A percentile compares a stretch with the other conserved stretches of the same genome.
These are phyloP conservation scores for Trypoxylon attenuatum DNA, from an alignment of 2,888 invertebrate genomes.

Conservation along the genomic window DNA sequence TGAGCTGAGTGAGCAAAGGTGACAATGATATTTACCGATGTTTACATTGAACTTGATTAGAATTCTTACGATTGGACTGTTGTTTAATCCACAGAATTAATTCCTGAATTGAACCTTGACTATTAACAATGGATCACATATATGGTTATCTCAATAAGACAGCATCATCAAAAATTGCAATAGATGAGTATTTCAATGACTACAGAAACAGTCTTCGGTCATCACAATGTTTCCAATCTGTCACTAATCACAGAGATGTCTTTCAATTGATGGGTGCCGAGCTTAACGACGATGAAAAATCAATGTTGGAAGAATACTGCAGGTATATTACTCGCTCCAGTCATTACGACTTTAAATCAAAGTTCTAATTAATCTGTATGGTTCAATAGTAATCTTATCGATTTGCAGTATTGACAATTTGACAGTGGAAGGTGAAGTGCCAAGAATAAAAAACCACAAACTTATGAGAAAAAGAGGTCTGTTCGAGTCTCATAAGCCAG, in stretches of 20 bases:
- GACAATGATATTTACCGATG: no score
- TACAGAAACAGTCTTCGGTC: no score
- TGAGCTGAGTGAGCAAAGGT: no score
- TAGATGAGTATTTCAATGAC: conserved; percentile 59
- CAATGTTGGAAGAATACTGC: conserved; percentile 74
- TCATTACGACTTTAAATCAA: not conserved
- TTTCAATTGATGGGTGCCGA: conserved; percentile 54
- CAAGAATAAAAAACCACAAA: conserved; percentile 16
- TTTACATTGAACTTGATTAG: no score
- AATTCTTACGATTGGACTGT: no score
- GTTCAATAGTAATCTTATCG: not conserved
- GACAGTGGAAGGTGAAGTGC: conserved; percentile 60
- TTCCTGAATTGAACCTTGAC: no score
- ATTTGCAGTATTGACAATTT: conserved; percentile 62
- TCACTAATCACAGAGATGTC: conserved; percentile 8
- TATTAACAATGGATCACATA: conserved; percentile 55
- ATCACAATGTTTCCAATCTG: no score
- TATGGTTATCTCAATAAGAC: conserved; percentile 54
- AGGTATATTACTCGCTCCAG: conserved; percentile 66
- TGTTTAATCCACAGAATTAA: no score
- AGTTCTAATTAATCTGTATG: no score
- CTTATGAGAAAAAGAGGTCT: conserved; percentile 41
- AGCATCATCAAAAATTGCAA: conserved; percentile 47
- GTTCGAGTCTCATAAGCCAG: conserved; percentile 47
- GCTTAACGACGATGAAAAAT: conserved; percentile 73